phyloP scores from a whole-genome alignment of 2,113 vertebrate species.

The Vulpes ferrilata region DNA sequence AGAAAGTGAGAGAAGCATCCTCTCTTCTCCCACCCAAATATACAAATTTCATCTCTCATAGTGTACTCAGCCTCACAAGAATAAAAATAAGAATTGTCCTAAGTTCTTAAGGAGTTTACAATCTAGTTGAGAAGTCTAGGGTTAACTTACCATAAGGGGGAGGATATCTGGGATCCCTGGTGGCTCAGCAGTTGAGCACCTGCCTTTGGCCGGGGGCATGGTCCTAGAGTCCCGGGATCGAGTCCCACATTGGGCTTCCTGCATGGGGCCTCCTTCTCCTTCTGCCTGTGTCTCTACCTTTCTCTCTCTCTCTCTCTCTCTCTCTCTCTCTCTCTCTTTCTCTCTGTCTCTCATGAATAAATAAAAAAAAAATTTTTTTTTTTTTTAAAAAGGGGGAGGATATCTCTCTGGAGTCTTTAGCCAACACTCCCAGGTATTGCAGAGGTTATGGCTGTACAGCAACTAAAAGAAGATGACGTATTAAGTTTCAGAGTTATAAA shows the following conservation, averaged over 20 bases:
- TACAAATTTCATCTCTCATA: not conserved
- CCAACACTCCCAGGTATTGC: not conserved
- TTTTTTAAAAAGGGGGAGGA: too few species aligned
- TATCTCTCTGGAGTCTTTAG: not conserved
- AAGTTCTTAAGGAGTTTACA: not conserved
- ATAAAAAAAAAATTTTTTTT: too few species aligned
- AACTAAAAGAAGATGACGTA: not conserved
- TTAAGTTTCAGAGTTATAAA: constrained; percentile 20
- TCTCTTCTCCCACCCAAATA: not conserved
- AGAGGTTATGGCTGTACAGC: not conserved
- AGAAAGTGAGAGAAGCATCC: not conserved
- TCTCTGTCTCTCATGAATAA: too few species aligned
- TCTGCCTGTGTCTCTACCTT: too few species aligned
- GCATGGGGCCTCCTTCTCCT: too few species aligned
- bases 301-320: too few species aligned
- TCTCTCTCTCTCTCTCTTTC: too few species aligned
- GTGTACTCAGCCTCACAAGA: not conserved
- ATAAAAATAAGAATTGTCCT: not conserved
- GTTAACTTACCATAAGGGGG: not conserved
- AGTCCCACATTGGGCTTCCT: too few species aligned
- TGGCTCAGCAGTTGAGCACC: too few species aligned
- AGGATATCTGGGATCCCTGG: too few species aligned
- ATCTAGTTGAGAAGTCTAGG: not conserved
- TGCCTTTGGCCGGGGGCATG: too few species aligned
- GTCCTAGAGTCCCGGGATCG: too few species aligned